phyloP scores from a whole-genome alignment of 1,140 invertebrate genomes.

The Tachypleus tridentatus region DNA sequence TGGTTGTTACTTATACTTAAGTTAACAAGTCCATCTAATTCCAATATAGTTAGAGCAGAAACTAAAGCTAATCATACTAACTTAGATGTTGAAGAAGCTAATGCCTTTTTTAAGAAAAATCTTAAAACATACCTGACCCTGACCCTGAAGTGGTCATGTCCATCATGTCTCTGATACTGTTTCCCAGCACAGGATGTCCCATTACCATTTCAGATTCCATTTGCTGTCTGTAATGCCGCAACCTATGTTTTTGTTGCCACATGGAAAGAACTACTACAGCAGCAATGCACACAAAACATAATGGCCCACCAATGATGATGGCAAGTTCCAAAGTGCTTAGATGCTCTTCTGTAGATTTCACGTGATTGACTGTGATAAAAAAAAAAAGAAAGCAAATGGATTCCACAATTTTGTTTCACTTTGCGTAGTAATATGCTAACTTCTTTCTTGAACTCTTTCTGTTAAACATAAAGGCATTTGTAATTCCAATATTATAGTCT shows the following conservation, averaged over 20 bases:
- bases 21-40: no score
- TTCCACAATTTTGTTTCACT: no score
- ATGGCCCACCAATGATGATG: conserved; percentile 53
- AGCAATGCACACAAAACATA: conserved; percentile 48
- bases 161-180: conserved; percentile 66
- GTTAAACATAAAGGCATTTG: no score
- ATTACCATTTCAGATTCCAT: conserved; percentile 18
- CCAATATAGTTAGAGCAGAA: no score
- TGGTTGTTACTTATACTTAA: no score
- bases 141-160: conserved; percentile 92
- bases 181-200: conserved; percentile 1
- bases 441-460: no score
- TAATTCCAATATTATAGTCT: no score
- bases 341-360: background rate
- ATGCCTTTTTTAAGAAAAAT: background rate
- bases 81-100: conserved; percentile 4
- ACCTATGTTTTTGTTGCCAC: conserved; percentile 27
- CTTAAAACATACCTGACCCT: conserved; percentile 56
- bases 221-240: conserved; percentile 18
- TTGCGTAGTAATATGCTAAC: no score
- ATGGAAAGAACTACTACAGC: conserved; percentile 37
- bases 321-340: conserved; percentile 41
- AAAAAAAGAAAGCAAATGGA: no score
- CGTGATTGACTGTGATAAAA: no score
- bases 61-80: conserved; percentile 5